phyloP scores from a whole-genome alignment of 2,888 invertebrate species.

The Xanthia togata region DNA sequence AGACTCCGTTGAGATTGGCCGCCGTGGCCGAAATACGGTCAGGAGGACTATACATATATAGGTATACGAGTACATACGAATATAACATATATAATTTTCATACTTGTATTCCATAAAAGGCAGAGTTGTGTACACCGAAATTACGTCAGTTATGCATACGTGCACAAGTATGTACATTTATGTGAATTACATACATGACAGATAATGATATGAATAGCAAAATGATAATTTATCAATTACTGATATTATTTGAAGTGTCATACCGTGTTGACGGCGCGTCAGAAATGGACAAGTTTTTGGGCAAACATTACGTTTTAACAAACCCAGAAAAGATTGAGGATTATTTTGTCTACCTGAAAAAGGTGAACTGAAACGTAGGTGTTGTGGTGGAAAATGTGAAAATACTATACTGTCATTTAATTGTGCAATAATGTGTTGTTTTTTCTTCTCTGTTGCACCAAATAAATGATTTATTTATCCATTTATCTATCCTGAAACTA shows the following conservation, averaged over 20 bases:
- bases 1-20: too few relatives aligned
- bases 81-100: too few relatives aligned
- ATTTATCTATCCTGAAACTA: too few relatives aligned
- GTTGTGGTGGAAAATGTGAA: background rate
- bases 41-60: too few relatives aligned
- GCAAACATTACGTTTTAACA: background rate
- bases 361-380: background rate
- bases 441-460: too few relatives aligned
- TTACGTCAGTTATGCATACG: background rate
- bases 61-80: too few relatives aligned
- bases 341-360: background rate
- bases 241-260: constrained; percentile 4
- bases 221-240: background rate
- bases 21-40: too few relatives aligned
- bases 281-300: constrained; percentile 1
- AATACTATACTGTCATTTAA: too few relatives aligned
- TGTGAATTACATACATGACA: background rate
- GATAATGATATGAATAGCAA: background rate
- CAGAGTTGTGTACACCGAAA: too few relatives aligned
- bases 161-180: background rate
- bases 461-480: too few relatives aligned
- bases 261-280: background rate
- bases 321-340: background rate
- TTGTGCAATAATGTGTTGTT: too few relatives aligned
- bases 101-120: too few relatives aligned